These are phyloP conservation scores for Corythornis vintsioides DNA, from an alignment of 2,113 vertebrate species.

Conservation along the genomic window DNA sequence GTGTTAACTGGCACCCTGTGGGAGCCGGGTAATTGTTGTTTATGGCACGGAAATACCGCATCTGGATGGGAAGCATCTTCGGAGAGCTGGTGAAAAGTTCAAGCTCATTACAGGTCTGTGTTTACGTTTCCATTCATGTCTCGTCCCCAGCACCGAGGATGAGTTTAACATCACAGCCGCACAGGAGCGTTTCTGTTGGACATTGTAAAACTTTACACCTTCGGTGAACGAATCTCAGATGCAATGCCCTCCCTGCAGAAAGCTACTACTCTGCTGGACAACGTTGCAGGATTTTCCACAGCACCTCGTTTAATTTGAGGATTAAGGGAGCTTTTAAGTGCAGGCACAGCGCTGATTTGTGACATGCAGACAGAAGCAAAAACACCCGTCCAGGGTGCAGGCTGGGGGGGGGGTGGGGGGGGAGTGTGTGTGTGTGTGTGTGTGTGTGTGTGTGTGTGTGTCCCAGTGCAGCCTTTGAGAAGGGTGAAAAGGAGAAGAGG, in stretches of 20 bases:
- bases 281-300: not conserved
- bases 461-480: too few relatives aligned
- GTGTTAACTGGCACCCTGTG: not conserved
- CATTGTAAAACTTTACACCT: not conserved
- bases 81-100: not conserved
- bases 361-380: not conserved
- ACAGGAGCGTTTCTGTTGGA: not conserved
- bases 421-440: too few relatives aligned
- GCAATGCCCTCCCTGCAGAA: not conserved
- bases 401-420: too few relatives aligned
- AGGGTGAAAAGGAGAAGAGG: too few relatives aligned
- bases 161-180: not conserved
- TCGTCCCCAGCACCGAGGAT: rapidly evolving
- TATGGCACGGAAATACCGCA: not conserved
- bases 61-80: not conserved
- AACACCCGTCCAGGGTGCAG: not conserved
- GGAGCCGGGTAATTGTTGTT: conserved; percentile 27
- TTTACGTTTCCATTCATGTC: not conserved
- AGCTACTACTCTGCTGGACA: not conserved
- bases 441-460: too few relatives aligned
- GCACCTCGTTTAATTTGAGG: not conserved
- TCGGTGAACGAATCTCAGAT: not conserved
- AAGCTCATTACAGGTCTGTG: not conserved
- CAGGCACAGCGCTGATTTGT: not conserved
- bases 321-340: not conserved